These are phyloP conservation scores for Ecliptopera silaceata DNA, from an alignment of 2,888 invertebrate species.

Conservation along the genomic window DNA sequence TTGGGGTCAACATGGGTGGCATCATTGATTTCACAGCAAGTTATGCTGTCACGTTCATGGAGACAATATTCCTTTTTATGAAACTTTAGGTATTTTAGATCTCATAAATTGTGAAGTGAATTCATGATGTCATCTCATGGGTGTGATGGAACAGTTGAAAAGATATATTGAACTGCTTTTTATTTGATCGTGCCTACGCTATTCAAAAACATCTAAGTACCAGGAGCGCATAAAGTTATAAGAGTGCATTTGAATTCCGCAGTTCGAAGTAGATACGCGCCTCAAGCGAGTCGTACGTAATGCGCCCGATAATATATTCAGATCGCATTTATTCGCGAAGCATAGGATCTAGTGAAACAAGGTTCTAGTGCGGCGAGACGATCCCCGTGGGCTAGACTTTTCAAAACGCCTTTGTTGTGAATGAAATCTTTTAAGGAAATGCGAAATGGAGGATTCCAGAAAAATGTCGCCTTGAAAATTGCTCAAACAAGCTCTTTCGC, in stretches of 20 bases:
- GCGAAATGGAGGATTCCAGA: constrained; percentile 32
- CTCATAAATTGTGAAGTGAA: background rate
- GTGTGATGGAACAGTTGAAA: background rate
- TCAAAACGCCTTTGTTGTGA: constrained; percentile 49
- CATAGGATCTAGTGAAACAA: constrained; percentile 73
- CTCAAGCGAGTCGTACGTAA: constrained; percentile 76
- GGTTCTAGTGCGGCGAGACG: constrained; percentile 67
- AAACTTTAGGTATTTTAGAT: background rate
- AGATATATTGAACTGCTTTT: background rate
- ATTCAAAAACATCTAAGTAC: constrained; percentile 42
- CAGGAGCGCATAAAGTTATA: constrained; percentile 60
- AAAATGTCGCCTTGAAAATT: constrained; percentile 27
- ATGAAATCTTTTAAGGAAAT: constrained; percentile 38
- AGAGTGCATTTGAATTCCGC: constrained; percentile 67
- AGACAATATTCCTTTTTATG: background rate
- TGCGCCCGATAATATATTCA: constrained; percentile 78
- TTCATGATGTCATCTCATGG: background rate
- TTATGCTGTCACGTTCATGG: background rate
- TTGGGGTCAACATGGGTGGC: constrained; percentile 33
- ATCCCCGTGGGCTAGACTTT: constrained; percentile 62
- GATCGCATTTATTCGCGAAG: constrained; percentile 74
- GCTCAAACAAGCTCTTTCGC: constrained; percentile 6
- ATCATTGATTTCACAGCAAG: constrained; percentile 15
- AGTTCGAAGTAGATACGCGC: constrained; percentile 63
- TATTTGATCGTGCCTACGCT: constrained; percentile 8